These are phyloP conservation scores for Cataglyphis albicans DNA, from an alignment of 2,888 invertebrate species.

Conservation along the genomic window DNA sequence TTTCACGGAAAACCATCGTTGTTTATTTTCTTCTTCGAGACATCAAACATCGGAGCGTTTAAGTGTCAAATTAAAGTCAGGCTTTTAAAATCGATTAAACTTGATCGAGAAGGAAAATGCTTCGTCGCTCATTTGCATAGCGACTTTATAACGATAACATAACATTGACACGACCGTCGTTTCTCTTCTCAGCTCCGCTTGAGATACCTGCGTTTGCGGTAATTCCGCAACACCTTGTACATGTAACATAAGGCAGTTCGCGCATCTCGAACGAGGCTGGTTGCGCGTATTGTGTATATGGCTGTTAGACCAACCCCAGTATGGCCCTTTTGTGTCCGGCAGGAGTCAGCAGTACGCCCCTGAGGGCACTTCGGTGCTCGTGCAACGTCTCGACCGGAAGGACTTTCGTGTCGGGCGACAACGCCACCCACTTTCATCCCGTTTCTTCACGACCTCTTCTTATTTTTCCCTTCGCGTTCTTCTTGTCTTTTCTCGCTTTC, in stretches of 20 bases:
- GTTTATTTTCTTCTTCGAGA: not conserved
- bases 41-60: not conserved
- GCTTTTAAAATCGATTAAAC: not conserved
- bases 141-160: not conserved
- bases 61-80: not conserved
- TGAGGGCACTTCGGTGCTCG: constrained; percentile 77
- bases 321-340: constrained; percentile 81
- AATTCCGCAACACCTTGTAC: constrained; percentile 11
- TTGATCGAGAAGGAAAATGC: not conserved
- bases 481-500: constrained; percentile 3
- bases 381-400: constrained; percentile 67
- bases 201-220: not conserved
- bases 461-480: constrained; percentile 47
- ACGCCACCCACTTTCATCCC: constrained; percentile 25
- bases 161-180: not conserved
- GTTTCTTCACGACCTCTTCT: constrained; percentile 7
- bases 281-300: constrained; percentile 62
- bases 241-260: constrained; percentile 30
- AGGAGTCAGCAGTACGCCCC: constrained; percentile 78
- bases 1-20: not conserved
- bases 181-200: constrained; percentile 9
- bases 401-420: constrained; percentile 63
- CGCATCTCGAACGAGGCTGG: constrained; percentile 30
- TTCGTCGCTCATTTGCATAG: not conserved
- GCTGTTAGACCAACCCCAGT: constrained; percentile 73